Evolutionary conservation across 2,888 invertebrate genomes (phyloP), one percentile per base, ranked within the genome.

Genomic region (Scrobipalpa atriplicella): DNA sequence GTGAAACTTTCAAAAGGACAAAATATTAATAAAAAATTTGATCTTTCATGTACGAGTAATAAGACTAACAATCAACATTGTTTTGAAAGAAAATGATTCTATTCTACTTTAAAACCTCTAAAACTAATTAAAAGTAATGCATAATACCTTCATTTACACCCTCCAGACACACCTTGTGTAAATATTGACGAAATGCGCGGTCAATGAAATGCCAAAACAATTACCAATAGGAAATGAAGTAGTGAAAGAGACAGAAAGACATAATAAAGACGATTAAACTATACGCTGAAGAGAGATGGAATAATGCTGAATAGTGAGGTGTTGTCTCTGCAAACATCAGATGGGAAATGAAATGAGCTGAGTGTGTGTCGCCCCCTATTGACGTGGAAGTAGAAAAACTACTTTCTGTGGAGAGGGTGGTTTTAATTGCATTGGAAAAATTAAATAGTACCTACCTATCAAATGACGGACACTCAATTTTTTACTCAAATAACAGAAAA

Each of bases 301-400:
- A 75, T 67, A 69, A 69, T 73, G 72, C 73, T 69, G 60, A 63
- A 68, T 62, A 47, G 56, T 47, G 68, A 75, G 75, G 79, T 86
- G 86, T 86, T 83, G 85, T 82, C 86, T 80, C 78, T 71, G 82
- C 82, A 84, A 87, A 89, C 86, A 85, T 77, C 75, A 78, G 81
- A 83, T 80, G 83, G 82, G 85, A 84, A 84, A 85, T 84, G 86
- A 86, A 87, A 87, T 85, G 86, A 86, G 85, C 84, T 79, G 81
- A 79, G 74, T 77, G 64, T 79, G 78, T 79, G 84, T 81, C 80
- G n/a, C n/a, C 77, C 78, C 79, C 73, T 75, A 69, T 70, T 72
- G 29, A 62, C 62, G 47, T 16, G 47, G 62, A 62, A 29, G 13
- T 21, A 21, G 21, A 29, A 56, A 56, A 56, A n/a, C n/a, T 16